phyloP scores from a whole-genome alignment of 2,797 vertebrate species.

The Hippoglossus hippoglossus region DNA sequence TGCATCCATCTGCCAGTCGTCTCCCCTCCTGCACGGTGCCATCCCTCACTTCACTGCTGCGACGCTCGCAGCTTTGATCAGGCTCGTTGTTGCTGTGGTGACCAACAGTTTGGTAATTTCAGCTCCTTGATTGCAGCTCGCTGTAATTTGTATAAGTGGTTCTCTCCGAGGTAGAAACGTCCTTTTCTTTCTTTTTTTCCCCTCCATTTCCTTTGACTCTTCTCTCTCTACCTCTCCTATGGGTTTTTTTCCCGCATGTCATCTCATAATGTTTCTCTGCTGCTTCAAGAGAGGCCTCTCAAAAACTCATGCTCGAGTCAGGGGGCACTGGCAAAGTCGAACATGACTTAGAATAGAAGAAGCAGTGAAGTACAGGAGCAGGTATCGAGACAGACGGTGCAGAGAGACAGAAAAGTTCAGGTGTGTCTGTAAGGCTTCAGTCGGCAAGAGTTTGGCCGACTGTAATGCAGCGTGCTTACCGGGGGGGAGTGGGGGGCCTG shows the following conservation, averaged over 20 bases:
- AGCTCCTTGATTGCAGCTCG: slow-evolving; percentile 81
- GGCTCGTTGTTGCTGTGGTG: slow-evolving; percentile 77
- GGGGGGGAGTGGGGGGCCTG: slow-evolving; percentile 29
- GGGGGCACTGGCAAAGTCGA: slow-evolving; percentile 10
- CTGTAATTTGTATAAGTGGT: slow-evolving; percentile 82
- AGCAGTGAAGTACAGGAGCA: slow-evolving; percentile 18
- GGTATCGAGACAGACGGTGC: slow-evolving; percentile 20
- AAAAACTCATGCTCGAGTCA: slow-evolving; percentile 40
- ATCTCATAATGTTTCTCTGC: slow-evolving; percentile 27
- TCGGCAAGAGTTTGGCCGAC: slow-evolving; percentile 37
- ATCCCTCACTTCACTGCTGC: slow-evolving; percentile 33
- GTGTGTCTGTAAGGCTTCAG: slow-evolving; percentile 36
- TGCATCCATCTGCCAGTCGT: slow-evolving; percentile 8
- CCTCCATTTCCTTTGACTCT: slow-evolving; percentile 4
- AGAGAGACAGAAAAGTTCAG: slow-evolving; percentile 46
- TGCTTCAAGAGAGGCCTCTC: slow-evolving; percentile 46
- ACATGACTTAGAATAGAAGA: slow-evolving; percentile 30
- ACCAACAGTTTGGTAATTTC: slow-evolving; percentile 78
- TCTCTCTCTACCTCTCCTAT: slow-evolving; percentile 8
- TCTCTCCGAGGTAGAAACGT: slow-evolving; percentile 72
- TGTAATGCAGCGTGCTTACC: slow-evolving; percentile 47
- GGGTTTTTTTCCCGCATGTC: slow-evolving; percentile 21
- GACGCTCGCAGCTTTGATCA: slow-evolving; percentile 57
- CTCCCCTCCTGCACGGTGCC: slow-evolving; percentile 3
- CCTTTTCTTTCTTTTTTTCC: slow-evolving; percentile 38